Evolutionary conservation across 2,113 vertebrate species (phyloP).

Genomic region (Bagarius yarrelli): DNA sequence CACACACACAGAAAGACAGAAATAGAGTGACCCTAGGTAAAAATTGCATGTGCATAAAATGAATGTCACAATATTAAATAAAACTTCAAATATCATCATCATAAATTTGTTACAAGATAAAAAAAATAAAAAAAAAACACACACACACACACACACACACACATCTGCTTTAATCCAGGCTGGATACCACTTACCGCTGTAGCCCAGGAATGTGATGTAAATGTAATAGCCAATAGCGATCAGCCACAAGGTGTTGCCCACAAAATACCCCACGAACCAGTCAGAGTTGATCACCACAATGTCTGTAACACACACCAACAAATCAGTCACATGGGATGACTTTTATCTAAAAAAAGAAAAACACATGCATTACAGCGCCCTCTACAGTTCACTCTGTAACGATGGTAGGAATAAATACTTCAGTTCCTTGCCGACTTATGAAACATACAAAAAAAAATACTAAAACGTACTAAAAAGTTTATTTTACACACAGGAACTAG

Average conservation of each 20-base stretch:
- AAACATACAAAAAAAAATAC: no score
- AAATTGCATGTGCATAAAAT: not conserved
- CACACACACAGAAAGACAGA: no score
- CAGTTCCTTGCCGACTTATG: no score
- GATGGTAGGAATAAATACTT: not conserved
- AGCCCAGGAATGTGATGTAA: constrained; percentile 96
- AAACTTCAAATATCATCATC: not conserved
- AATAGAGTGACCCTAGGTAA: no score
- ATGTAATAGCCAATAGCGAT: constrained; percentile 92
- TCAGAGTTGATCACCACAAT: constrained; percentile 79
- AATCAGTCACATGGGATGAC: no score
- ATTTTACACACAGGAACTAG: no score
- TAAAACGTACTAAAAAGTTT: no score
- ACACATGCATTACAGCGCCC: no score
- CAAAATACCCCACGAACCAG: constrained; percentile 76
- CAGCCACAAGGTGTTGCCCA: constrained; percentile 91
- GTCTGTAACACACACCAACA: constrained; percentile 73
- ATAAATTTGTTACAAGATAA: not conserved
- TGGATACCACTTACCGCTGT: constrained; percentile 90
- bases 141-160: not conserved
- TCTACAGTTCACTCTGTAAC: not conserved
- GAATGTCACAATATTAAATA: not conserved
- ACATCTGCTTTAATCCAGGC: not conserved
- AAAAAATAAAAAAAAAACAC: not conserved
- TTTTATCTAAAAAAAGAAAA: no score